These are phyloP conservation scores for Antheraea pernyi DNA, from an alignment of 1,140 invertebrate species.

Conservation along the genomic window DNA sequence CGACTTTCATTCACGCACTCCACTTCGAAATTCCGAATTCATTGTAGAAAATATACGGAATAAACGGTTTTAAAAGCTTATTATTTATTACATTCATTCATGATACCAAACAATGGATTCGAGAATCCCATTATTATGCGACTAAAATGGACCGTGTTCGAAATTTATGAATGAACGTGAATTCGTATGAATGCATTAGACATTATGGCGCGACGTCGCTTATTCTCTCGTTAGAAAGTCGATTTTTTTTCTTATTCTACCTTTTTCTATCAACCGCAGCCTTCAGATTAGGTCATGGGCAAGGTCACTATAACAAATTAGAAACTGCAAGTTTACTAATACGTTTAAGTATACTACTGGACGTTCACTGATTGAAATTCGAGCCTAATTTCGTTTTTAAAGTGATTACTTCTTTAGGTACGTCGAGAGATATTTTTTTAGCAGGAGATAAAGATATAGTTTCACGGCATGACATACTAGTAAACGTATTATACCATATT, in stretches of 20 bases:
- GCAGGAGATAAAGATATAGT: too few species aligned
- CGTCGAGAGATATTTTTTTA: too few species aligned
- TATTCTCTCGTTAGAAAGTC: background rate
- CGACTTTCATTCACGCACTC: background rate
- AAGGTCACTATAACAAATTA: too few species aligned
- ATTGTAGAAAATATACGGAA: background rate
- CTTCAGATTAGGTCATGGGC: background rate
- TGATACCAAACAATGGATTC: background rate
- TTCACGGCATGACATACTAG: too few species aligned
- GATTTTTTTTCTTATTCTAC: background rate
- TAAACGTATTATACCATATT: too few species aligned
- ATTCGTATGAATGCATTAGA: background rate
- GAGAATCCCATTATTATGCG: background rate
- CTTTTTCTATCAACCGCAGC: background rate
- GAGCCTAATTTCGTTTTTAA: too few species aligned
- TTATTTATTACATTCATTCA: constrained; percentile 1
- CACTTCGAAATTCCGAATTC: background rate
- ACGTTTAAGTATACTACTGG: too few species aligned
- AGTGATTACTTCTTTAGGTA: too few species aligned
- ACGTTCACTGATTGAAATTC: too few species aligned
- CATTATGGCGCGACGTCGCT: background rate
- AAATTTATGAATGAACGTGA: background rate
- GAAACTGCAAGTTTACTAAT: too few species aligned
- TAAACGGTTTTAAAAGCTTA: background rate
- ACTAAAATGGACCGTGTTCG: background rate